Evolutionary conservation across 2,797 vertebrate genomes (phyloP).

Genomic region (Carcharodon carcharias): DNA sequence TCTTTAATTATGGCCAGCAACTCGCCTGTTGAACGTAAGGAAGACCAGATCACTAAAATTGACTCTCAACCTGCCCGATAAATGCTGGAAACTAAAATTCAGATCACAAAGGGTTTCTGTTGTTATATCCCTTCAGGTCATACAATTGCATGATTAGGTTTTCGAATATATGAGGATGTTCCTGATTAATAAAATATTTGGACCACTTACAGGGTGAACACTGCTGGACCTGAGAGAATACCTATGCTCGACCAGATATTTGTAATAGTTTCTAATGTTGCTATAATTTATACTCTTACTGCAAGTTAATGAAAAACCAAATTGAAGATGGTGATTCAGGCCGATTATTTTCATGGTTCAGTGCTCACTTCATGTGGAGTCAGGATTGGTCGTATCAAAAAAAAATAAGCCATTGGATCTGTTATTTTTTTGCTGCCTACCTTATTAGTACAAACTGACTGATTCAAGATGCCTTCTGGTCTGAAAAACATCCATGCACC

Average conservation of each 20-base stretch:
- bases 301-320: not conserved
- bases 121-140: not conserved
- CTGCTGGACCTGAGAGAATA: not conserved
- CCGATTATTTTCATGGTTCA: not conserved
- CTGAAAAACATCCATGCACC: not conserved
- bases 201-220: not conserved
- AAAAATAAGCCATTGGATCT: not conserved
- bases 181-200: not conserved
- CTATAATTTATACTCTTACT: not conserved
- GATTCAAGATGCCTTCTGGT: not conserved
- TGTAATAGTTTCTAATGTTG: not conserved
- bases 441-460: not conserved
- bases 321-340: not conserved
- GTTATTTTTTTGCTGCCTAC: not conserved
- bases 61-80: not conserved
- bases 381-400: not conserved
- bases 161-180: not conserved
- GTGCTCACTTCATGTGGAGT: not conserved
- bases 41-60: not conserved
- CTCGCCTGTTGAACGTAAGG: not conserved
- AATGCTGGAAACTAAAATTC: not conserved
- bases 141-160: not conserved
- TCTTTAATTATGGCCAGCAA: not conserved
- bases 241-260: not conserved
- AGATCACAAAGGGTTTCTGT: not conserved